phyloP scores from a whole-genome alignment of 2,888 invertebrate genomes.

The Matsumyia berberina region DNA sequence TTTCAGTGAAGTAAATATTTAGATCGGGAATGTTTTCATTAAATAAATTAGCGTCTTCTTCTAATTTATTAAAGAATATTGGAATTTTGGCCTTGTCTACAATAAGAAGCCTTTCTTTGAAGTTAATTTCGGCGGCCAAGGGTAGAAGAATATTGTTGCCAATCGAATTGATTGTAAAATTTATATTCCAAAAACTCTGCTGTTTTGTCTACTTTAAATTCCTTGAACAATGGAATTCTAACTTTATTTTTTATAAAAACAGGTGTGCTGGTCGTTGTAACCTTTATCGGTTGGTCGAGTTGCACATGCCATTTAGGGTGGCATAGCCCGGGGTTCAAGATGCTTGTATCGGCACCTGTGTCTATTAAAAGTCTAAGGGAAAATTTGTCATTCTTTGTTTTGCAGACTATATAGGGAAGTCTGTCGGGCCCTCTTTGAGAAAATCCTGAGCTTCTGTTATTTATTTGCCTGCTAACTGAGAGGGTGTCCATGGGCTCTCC shows the following conservation, averaged over 20 bases:
- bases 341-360: constrained; percentile 51
- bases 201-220: constrained; percentile 48
- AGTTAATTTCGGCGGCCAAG: constrained; percentile 21
- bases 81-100: constrained; percentile 31
- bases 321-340: constrained; percentile 42
- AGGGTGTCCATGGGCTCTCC: no score
- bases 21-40: constrained; percentile 6
- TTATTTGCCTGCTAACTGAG: no score
- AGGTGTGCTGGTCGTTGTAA: constrained; percentile 34
- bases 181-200: constrained; percentile 45
- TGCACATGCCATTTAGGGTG: constrained; percentile 49
- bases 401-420: constrained; percentile 57
- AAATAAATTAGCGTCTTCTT: constrained; percentile 31
- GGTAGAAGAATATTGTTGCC: constrained; percentile 50
- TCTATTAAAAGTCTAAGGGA: constrained; percentile 49
- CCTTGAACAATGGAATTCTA: constrained; percentile 48
- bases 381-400: constrained; percentile 44
- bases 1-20: constrained; percentile 29
- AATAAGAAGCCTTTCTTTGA: constrained; percentile 17
- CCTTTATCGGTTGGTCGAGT: constrained; percentile 4
- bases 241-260: constrained; percentile 31
- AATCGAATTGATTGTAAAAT: constrained; percentile 52
- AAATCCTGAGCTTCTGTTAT: no score
- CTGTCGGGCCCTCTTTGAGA: no score
- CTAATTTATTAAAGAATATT: constrained; percentile 32